Percentiles rank a stretch among this genome's conserved stretches.
Evolutionary conservation across 2,797 vertebrate genomes (phyloP).

Genomic region (Cuculus canorus): DNA sequence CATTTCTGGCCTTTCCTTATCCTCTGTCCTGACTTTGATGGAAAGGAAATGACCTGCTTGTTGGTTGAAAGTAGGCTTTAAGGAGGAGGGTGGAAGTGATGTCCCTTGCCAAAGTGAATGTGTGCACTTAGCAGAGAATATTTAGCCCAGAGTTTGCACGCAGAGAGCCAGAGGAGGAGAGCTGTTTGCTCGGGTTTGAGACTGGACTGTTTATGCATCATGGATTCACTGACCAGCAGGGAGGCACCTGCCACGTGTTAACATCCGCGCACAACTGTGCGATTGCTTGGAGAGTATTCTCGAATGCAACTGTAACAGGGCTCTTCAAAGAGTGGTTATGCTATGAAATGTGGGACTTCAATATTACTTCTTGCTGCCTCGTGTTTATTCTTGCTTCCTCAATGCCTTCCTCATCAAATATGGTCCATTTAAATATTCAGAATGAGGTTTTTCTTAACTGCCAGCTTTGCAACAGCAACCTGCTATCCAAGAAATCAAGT

Average conservation of each 20-base stretch:
- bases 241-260: neutral
- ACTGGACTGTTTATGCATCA: fast-evolving
- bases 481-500: constrained; percentile 17
- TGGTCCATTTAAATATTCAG: neutral
- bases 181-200: neutral
- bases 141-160: neutral
- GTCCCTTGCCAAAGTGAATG: neutral
- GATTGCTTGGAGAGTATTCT: neutral
- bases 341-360: neutral
- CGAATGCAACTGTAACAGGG: neutral
- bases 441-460: neutral
- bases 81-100: neutral
- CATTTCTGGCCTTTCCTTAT: neutral
- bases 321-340: neutral
- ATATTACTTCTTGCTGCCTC: neutral
- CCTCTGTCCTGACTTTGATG: neutral
- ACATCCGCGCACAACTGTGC: neutral
- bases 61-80: neutral
- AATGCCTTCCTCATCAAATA: neutral
- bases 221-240: neutral
- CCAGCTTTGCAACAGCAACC: neutral
- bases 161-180: neutral
- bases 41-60: neutral
- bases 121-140: neutral
- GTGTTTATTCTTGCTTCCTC: neutral